phyloP scores from a whole-genome alignment of 2,797 vertebrate genomes.

The Girardinus metallicus region DNA sequence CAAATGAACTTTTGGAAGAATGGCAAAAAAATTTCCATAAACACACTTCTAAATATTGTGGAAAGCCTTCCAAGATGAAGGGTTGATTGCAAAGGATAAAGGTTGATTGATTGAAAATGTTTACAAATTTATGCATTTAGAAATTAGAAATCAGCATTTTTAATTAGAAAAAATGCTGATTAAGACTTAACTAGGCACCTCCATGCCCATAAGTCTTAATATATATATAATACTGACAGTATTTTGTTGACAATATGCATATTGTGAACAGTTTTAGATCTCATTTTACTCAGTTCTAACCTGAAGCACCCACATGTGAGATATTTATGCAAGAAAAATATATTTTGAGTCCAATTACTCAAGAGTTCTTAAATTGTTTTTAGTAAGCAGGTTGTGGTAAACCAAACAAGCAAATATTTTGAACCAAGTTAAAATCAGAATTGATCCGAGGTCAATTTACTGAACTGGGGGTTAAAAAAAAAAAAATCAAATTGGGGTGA shows the following conservation, averaged over 20 bases:
- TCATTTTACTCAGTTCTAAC: neutral
- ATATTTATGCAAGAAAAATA: neutral
- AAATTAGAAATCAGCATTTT: too few relatives aligned
- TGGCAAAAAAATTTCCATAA: neutral
- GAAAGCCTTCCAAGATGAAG: neutral
- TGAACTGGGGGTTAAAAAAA: neutral
- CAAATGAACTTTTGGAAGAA: neutral
- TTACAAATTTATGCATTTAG: too few relatives aligned
- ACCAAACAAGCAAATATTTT: neutral
- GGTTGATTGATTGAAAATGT: neutral
- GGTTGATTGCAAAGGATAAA: neutral
- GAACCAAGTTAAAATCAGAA: neutral
- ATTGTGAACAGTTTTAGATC: neutral
- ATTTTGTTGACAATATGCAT: neutral
- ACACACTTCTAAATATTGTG: neutral
- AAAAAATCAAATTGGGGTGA: too few relatives aligned
- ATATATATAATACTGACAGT: neutral
- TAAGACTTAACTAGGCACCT: neutral
- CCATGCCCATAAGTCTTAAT: neutral
- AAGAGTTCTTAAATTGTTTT: neutral
- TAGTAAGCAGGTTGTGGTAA: neutral
- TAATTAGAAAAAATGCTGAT: too few relatives aligned
- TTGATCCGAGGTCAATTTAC: neutral
- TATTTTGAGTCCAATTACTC: neutral
- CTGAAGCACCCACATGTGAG: neutral